These are phyloP conservation scores for Gymnocypris eckloni DNA, from an alignment of 2,797 vertebrate species.

Conservation along the genomic window DNA sequence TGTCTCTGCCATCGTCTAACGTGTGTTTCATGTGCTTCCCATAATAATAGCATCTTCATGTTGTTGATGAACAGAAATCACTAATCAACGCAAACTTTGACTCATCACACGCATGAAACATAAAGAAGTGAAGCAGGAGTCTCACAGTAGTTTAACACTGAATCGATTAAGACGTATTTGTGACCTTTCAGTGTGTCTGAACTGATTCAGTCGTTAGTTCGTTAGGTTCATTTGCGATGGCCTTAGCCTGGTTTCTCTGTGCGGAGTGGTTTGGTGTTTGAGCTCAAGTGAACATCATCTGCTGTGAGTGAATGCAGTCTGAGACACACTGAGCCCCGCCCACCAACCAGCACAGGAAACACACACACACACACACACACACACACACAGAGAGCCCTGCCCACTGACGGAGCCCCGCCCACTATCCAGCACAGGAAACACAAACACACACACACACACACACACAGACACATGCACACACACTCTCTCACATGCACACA, in stretches of 20 bases:
- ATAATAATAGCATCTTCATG: not conserved
- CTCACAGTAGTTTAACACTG: not conserved
- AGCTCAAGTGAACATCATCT: not conserved
- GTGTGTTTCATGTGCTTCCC: not conserved
- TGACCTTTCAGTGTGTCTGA: not conserved
- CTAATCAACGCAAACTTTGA: not conserved
- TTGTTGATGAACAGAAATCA: not conserved
- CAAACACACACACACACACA: slow-evolving; percentile 43
- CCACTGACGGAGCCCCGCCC: no score
- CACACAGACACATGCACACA: not conserved
- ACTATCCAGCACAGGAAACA: slow-evolving; percentile 61
- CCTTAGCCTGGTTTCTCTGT: not conserved
- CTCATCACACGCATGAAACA: not conserved
- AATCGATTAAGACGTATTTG: not conserved
- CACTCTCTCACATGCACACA: no score
- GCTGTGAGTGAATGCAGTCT: not conserved
- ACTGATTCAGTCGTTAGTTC: not conserved
- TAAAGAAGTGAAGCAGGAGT: not conserved
- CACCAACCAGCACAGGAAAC: not conserved
- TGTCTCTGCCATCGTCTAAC: not conserved
- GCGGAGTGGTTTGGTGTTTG: not conserved
- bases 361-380: no score
- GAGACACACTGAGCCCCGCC: slow-evolving; percentile 28
- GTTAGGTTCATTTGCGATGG: not conserved
- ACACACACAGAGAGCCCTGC: no score